Conservation (phyloP, 2,113 vertebrate species). For the Urocolius indicus region DNA sequence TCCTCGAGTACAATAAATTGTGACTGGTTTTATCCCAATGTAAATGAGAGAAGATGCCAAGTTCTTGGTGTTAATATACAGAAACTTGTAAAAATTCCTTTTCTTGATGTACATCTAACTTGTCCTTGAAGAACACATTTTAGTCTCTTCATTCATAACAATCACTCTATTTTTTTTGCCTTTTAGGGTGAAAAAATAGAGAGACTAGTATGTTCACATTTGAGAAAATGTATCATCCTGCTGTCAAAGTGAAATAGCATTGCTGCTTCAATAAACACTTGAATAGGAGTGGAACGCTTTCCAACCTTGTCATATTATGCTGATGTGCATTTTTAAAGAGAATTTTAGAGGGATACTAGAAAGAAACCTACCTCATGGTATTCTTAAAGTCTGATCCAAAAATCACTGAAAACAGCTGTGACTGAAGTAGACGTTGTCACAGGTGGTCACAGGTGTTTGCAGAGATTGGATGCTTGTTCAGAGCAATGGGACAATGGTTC, state of each 20-base stretch:
- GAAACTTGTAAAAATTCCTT: neutral
- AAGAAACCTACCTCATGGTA: neutral
- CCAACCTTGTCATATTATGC: neutral
- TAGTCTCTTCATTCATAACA: neutral
- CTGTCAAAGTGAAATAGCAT: neutral
- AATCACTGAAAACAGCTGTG: neutral
- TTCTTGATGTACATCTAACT: neutral
- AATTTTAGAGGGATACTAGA: neutral
- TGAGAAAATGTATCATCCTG: neutral
- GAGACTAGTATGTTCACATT: neutral
- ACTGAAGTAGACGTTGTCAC: neutral
- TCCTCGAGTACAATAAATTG: neutral
- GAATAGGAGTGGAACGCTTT: neutral
- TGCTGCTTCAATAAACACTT: no score
- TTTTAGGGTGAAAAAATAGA: neutral
- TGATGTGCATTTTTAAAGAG: neutral
- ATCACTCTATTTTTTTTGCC: neutral
- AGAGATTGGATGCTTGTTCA: neutral
- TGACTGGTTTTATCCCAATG: neutral
- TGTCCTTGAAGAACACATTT: neutral
- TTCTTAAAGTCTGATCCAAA: neutral
- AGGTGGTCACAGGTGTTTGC: neutral
- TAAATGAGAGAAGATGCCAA: neutral
- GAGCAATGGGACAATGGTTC: neutral
- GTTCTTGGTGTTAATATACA: neutral